Evolutionary conservation across 2,113 vertebrate species (phyloP).

Genomic region (Nansenia antarctica): DNA sequence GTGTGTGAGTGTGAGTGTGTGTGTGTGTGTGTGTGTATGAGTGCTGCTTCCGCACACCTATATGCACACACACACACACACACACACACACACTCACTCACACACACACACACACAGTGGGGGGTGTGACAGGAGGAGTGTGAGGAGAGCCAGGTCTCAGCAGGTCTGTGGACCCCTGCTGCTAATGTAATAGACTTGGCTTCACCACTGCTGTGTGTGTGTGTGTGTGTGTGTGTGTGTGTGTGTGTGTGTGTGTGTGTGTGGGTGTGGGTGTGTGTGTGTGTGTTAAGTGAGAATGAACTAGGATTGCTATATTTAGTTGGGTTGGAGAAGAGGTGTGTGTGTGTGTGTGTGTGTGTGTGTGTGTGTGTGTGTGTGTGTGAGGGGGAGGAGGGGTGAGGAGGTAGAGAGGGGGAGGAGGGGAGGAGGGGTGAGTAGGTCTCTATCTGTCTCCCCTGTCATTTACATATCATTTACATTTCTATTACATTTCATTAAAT

Average conservation of each 20-base stretch:
- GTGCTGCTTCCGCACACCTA: too few relatives aligned
- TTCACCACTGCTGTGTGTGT: background rate
- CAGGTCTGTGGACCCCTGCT: background rate
- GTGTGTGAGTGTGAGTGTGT: background rate
- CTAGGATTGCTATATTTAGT: too few relatives aligned
- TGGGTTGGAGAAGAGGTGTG: too few relatives aligned
- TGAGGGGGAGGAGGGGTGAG: background rate
- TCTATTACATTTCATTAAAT: too few relatives aligned
- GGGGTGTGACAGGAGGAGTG: background rate
- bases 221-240: too few relatives aligned
- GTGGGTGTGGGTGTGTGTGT: background rate
- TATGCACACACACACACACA: background rate
- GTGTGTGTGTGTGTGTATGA: background rate
- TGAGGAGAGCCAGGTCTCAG: background rate
- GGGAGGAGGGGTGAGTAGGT: background rate
- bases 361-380: background rate
- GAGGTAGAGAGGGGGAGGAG: background rate
- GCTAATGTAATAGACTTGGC: background rate
- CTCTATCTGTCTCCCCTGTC: background rate
- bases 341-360: background rate
- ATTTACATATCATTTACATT: slow-evolving; percentile 12
- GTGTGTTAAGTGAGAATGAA: background rate
- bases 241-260: background rate
- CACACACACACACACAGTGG: background rate
- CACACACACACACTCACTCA: background rate